A percentile compares a stretch with the other conserved stretches of the same genome.
phyloP scores from a whole-genome alignment of 2,113 vertebrate genomes.

The Engystomops pustulosus region DNA sequence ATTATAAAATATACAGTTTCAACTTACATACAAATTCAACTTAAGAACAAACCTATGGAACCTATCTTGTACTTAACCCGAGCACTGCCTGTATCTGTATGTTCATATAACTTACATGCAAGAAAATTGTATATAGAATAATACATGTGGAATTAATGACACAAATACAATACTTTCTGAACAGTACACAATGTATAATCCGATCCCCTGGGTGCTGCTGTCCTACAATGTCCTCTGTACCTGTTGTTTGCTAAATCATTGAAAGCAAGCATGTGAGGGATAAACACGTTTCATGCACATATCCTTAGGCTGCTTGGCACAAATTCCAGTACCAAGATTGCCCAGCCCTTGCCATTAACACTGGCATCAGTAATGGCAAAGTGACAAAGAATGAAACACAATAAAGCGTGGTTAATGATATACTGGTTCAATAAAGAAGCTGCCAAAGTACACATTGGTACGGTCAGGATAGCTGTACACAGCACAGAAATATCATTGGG shows the following conservation, averaged over 20 bases:
- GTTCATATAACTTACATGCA: no score
- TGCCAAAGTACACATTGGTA: neutral
- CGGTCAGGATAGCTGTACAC: neutral
- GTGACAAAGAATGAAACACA: constrained; percentile 7
- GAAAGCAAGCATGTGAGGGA: neutral
- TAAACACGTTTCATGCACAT: neutral
- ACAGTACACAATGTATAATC: neutral
- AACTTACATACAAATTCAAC: no score
- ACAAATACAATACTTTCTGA: neutral
- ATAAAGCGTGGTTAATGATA: constrained; percentile 3
- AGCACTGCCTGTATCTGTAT: no score
- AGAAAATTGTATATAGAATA: no score
- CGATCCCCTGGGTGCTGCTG: neutral
- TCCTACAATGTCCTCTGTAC: constrained; percentile 14
- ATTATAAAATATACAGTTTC: no score
- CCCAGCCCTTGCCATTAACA: neutral
- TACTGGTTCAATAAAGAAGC: neutral
- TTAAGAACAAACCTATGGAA: no score
- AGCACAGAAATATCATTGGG: neutral
- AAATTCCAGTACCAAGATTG: neutral
- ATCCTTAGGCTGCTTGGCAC: neutral
- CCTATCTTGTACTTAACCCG: no score
- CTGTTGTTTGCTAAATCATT: neutral
- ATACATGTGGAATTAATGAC: neutral
- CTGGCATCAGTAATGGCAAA: constrained; percentile 7